A percentile compares a stretch with the other conserved stretches of the same genome.
These are phyloP conservation scores for Pampusana beccarii DNA, from an alignment of 2,113 vertebrate species.

Conservation along the genomic window DNA sequence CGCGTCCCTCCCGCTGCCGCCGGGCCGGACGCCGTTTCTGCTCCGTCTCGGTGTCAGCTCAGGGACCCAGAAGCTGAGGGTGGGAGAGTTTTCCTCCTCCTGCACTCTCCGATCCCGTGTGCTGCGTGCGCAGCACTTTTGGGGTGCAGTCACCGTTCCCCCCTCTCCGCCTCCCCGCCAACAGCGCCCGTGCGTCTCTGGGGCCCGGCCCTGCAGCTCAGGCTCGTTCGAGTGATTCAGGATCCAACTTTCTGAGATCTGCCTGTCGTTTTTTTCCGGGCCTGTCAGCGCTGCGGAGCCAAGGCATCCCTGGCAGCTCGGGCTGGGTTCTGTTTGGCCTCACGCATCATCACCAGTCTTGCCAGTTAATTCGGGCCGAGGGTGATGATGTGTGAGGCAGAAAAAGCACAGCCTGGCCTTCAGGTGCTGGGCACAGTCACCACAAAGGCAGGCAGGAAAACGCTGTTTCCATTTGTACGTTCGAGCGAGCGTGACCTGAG, in stretches of 20 bases:
- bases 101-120: fast-evolving
- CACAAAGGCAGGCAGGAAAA: not conserved
- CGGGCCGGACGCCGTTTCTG: fast-evolving
- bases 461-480: not conserved
- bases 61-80: fast-evolving
- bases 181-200: fast-evolving
- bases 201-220: not conserved
- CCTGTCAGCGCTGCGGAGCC: slow-evolving; percentile 47
- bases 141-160: fast-evolving
- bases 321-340: slow-evolving; percentile 59
- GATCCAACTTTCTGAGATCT: not conserved
- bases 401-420: slow-evolving; percentile 52
- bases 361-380: slow-evolving; percentile 26
- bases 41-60: not conserved
- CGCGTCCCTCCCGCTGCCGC: fast-evolving
- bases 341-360: slow-evolving; percentile 61
- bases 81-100: not conserved
- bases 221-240: fast-evolving
- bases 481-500: not conserved
- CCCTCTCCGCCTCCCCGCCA: not conserved
- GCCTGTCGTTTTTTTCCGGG: slow-evolving; percentile 6
- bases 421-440: slow-evolving; percentile 52
- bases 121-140: not conserved
- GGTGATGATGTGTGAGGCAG: slow-evolving; percentile 66
- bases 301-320: slow-evolving; percentile 53